Conservation (phyloP, 2,797 vertebrate species). For the Petrocephalus schoutedeni region DNA sequence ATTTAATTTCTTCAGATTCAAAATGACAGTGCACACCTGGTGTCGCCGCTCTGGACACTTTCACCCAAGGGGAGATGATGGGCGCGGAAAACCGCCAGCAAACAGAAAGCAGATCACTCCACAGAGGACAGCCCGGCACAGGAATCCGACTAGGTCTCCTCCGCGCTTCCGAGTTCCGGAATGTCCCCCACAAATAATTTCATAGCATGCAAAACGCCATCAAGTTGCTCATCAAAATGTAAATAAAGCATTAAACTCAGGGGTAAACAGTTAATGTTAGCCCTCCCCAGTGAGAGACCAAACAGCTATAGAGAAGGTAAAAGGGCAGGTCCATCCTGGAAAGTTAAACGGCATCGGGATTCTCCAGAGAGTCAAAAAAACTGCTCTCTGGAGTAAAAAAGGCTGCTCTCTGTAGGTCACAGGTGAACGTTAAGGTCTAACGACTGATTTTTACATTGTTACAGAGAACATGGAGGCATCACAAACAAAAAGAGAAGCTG, state of each 20-base stretch:
- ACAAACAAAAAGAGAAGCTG: background rate
- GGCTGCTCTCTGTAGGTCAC: background rate
- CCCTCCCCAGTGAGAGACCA: background rate
- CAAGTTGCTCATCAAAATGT: background rate
- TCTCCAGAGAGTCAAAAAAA: background rate
- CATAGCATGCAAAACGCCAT: background rate
- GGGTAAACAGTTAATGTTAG: background rate
- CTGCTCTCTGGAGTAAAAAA: background rate
- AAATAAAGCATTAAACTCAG: background rate
- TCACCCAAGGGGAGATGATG: background rate
- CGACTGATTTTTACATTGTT: background rate
- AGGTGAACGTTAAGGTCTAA: background rate
- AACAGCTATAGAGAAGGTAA: background rate
- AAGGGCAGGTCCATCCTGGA: background rate
- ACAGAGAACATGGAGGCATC: background rate
- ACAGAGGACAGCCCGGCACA: background rate
- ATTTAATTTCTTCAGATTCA: background rate
- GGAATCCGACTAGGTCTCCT: background rate
- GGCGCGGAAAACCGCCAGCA: background rate
- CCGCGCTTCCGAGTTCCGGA: background rate
- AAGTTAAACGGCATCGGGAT: background rate
- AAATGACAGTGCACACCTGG: background rate
- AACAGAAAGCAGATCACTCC: background rate
- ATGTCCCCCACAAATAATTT: background rate
- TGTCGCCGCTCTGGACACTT: background rate